Conservation (phyloP, 2,113 vertebrate species). For the Macaca mulatta region DNA sequence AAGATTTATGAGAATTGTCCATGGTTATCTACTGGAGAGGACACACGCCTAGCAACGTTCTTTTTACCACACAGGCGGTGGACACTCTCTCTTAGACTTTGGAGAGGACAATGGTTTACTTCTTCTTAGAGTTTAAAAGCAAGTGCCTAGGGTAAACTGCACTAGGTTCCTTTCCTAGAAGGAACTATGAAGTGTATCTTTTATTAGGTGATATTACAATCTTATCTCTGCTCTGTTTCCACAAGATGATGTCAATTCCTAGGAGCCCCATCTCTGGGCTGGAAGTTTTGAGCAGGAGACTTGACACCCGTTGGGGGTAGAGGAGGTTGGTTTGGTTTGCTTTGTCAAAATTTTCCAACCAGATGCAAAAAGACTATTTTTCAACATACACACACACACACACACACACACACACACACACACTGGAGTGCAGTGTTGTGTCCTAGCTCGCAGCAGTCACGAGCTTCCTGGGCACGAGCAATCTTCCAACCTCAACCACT, state of each 20-base stretch:
- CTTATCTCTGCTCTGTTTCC: neutral
- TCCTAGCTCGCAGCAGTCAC: too few relatives aligned
- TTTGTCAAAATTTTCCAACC: neutral
- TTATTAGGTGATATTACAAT: neutral
- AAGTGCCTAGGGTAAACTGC: neutral
- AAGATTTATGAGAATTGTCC: neutral
- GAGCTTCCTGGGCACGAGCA: too few relatives aligned
- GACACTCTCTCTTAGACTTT: neutral
- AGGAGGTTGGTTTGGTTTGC: neutral
- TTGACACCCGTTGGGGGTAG: neutral
- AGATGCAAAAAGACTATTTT: neutral
- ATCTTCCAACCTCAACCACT: too few relatives aligned
- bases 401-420: too few relatives aligned
- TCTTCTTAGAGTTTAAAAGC: neutral
- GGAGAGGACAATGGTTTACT: neutral
- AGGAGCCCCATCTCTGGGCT: too few relatives aligned
- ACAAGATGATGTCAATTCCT: neutral
- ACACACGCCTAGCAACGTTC: neutral
- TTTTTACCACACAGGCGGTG: neutral
- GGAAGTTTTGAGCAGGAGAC: neutral
- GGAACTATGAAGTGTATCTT: neutral
- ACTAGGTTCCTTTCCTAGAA: neutral
- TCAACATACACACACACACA: too few relatives aligned
- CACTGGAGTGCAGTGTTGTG: too few relatives aligned
- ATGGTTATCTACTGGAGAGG: neutral